Base-by-base conservation (phyloP, 2,888 invertebrate genomes). In the Cataglyphis cursor region DNA sequence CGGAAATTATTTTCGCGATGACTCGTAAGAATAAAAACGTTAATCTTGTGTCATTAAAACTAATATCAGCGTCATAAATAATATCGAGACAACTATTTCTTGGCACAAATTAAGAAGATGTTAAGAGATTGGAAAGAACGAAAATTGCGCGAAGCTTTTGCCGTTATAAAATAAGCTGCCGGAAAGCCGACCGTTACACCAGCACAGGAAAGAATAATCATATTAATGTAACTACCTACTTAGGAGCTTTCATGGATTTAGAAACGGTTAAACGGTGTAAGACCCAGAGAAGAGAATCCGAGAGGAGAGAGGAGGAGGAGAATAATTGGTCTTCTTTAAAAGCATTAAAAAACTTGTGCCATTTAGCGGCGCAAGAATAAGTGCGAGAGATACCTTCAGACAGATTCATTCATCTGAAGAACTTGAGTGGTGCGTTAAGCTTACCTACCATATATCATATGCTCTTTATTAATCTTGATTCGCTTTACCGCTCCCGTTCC, bases 161-260 rank as follows among this genome's bases (percentile, higher is more conserved):
- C 48, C 6, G 44, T 80, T 80, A 44, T 48, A 80, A 80, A 70
- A 48, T 61, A 80, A 5, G 51, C 12, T 15, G 59, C 12, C 24
- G 78, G 76, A 76, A 57, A 76, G 54, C 54, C 76, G 66, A 57
- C 15, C 66, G 51, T 66, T 65, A 66, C 12, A 41, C 21, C 24
- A 28, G 70, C 38, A 24, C 54, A 24, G 70, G 44, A 61, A 35
- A 70, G 66, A 28, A 65, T 54, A 38, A 12, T 21, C 38, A 24
- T 66, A 76, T 76, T 66, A 76, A 76, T 66, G 76, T 66, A 66
- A 76, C 76, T 66, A 66, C 41, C 66, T 76, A 57, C 76, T 76
- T 41, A 41, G 76, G n/a, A 41, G 54, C 41, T 66, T 66, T 57
- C 31, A 41, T 66, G 76, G 76, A 76, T 76, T 66, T 57, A 66